Conservation (phyloP, 2,113 vertebrate species). For the Pteruthius melanotis region DNA sequence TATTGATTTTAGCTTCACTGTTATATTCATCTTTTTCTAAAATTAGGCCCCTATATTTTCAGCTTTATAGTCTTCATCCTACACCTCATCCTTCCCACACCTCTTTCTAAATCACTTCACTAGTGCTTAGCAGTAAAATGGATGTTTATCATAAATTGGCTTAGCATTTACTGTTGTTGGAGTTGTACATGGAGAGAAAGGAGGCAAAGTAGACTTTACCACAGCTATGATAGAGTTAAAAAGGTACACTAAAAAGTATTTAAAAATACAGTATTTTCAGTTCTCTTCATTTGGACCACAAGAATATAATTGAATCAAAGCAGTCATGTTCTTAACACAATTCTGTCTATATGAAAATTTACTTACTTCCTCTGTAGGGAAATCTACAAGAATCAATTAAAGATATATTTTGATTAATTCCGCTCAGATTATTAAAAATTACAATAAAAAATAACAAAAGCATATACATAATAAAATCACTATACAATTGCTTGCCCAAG, state of each 20-base stretch:
- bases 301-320: not conserved
- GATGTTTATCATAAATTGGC: constrained; percentile 5
- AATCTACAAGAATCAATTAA: not conserved
- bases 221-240: not conserved
- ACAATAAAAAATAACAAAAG: not conserved
- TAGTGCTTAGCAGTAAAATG: constrained; percentile 16
- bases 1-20: constrained; percentile 40
- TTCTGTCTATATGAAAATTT: not conserved
- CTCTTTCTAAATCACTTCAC: constrained; percentile 46
- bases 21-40: constrained; percentile 41
- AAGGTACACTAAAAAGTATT: not conserved
- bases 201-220: not conserved
- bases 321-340: not conserved
- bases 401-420: not conserved
- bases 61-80: constrained; percentile 38
- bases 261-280: not conserved
- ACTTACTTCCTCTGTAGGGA: not conserved
- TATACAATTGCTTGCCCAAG: not conserved
- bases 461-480: not conserved
- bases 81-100: not conserved
- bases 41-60: constrained; percentile 39
- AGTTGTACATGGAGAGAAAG: not conserved
- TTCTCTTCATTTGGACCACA: not conserved
- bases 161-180: not conserved
- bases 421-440: not conserved